Conservation (phyloP, 2,888 invertebrate species). For the Eupithecia inturbata region DNA sequence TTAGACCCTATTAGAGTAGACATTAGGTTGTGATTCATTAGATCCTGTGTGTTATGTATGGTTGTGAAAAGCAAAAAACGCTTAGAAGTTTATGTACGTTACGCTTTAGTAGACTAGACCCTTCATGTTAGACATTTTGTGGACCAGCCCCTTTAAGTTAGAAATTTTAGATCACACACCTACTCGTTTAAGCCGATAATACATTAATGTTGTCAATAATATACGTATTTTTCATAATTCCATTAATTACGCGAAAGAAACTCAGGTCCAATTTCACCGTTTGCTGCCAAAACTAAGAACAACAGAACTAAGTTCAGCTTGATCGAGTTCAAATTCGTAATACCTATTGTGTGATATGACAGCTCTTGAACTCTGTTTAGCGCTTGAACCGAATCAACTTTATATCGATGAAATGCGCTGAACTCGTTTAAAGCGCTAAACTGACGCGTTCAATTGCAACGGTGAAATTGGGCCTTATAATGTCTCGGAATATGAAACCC, state of each 20-base stretch:
- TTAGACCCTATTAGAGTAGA: conserved; percentile 23
- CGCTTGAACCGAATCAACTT: no score
- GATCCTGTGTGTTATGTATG: conserved; percentile 28
- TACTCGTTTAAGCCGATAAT: background rate
- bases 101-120: background rate
- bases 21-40: conserved; percentile 42
- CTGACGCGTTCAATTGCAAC: no score
- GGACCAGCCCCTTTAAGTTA: background rate
- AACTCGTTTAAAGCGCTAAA: no score
- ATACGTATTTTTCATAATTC: background rate
- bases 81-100: conserved; percentile 10
- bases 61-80: conserved; percentile 35
- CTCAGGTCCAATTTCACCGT: no score
- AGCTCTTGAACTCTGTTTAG: no score
- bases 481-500: no score
- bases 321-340: no score
- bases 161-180: background rate
- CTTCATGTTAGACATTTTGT: background rate
- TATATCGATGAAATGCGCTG: no score
- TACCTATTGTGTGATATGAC: no score
- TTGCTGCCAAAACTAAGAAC: no score
- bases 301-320: no score
- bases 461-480: no score
- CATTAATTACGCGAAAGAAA: background rate
- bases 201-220: background rate